Evolutionary conservation across 2,113 vertebrate species (phyloP).

Genomic region (human (Homo sapiens)): DNA sequence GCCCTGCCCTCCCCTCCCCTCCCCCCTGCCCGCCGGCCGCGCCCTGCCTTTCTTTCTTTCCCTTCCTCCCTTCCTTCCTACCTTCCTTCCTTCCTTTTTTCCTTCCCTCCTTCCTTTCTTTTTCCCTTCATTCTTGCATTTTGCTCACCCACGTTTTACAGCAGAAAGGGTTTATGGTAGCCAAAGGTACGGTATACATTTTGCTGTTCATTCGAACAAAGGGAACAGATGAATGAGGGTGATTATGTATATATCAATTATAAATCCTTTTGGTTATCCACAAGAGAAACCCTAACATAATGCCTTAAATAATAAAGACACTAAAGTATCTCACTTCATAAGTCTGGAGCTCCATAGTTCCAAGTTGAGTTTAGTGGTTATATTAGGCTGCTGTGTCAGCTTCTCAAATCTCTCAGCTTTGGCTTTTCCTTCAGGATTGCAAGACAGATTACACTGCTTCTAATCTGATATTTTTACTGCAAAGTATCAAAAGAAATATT

Average conservation of each 20-base stretch:
- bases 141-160: neutral
- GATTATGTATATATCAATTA: neutral
- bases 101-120: neutral
- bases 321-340: neutral
- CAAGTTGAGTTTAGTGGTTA: neutral
- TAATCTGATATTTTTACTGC: neutral
- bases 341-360: neutral
- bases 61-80: neutral
- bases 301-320: neutral
- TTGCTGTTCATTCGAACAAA: neutral
- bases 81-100: neutral
- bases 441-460: neutral
- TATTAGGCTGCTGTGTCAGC: neutral
- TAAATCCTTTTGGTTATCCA: neutral
- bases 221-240: neutral
- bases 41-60: too few relatives aligned
- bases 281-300: neutral
- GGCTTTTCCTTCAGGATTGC: neutral
- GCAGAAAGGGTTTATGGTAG: neutral
- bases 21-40: too few relatives aligned
- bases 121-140: neutral
- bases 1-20: rapidly evolving
- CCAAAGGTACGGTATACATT: neutral
- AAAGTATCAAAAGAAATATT: neutral
- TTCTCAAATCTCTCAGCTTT: neutral